Conservation (phyloP, 2,888 invertebrate species). For the Periphyllus acericola region DNA sequence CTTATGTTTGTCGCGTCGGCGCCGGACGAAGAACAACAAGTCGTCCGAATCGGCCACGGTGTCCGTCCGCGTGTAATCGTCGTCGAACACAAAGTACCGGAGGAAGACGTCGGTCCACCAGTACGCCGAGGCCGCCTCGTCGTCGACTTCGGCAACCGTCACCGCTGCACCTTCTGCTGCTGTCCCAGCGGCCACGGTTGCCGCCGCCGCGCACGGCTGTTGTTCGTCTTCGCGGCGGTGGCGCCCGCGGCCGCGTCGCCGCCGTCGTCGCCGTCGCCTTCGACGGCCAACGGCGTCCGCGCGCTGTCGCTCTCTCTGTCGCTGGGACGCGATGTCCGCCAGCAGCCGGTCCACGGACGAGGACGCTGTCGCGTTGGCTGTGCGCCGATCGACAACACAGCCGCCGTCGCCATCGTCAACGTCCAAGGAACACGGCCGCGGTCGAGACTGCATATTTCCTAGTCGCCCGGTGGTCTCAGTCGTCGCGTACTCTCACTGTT, state of each 20-base stretch:
- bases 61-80: not conserved
- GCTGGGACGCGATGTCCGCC: constrained; percentile 35
- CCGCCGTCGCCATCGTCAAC: not conserved
- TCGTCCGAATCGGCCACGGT: constrained; percentile 27
- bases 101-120: constrained; percentile 50
- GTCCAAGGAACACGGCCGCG: not conserved
- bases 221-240: no score
- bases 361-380: not conserved
- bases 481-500: no score
- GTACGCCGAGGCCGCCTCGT: constrained; percentile 39
- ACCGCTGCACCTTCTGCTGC: not conserved
- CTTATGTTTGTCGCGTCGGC: not conserved
- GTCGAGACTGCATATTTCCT: not conserved
- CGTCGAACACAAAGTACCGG: constrained; percentile 40
- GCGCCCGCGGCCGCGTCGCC: not conserved
- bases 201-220: not conserved
- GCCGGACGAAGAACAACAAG: constrained; percentile 30
- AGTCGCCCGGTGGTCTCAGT: no score
- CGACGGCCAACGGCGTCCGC: not conserved
- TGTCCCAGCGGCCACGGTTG: no score
- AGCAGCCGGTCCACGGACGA: constrained; percentile 24
- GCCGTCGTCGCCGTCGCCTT: not conserved
- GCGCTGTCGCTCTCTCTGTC: not conserved
- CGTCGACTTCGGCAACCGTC: not conserved
- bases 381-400: not conserved